phyloP scores from a whole-genome alignment of 2,113 vertebrate genomes.

The Myodes glareolus region DNA sequence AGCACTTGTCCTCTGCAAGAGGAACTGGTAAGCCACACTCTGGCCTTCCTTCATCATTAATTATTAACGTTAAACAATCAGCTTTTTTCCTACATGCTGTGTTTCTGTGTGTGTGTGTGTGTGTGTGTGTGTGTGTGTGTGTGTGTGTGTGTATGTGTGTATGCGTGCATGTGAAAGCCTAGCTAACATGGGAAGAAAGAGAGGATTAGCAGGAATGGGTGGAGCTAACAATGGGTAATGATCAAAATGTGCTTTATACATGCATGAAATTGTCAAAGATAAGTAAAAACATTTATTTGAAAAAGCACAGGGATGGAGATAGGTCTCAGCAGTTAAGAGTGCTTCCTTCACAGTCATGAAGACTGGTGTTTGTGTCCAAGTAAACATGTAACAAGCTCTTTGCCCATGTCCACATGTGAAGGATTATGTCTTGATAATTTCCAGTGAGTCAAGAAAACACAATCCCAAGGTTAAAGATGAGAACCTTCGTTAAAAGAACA shows the following conservation, averaged over 20 bases:
- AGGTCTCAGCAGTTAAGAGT: neutral
- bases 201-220: neutral
- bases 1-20: neutral
- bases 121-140: neutral
- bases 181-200: neutral
- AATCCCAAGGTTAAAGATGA: neutral
- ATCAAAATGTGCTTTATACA: neutral
- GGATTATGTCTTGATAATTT: neutral
- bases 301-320: neutral
- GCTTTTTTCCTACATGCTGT: neutral
- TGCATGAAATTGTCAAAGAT: neutral
- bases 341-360: neutral
- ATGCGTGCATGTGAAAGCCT: neutral
- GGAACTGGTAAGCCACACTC: neutral
- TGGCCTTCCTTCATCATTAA: neutral
- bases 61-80: neutral
- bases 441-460: neutral
- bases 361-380: neutral
- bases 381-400: neutral
- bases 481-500: neutral
- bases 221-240: neutral
- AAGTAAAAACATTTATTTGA: neutral
- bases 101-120: neutral
- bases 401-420: no score
- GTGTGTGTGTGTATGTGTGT: neutral